These are phyloP conservation scores for Eupithecia subfuscata DNA, from an alignment of 2,888 invertebrate genomes.

Conservation along the genomic window DNA sequence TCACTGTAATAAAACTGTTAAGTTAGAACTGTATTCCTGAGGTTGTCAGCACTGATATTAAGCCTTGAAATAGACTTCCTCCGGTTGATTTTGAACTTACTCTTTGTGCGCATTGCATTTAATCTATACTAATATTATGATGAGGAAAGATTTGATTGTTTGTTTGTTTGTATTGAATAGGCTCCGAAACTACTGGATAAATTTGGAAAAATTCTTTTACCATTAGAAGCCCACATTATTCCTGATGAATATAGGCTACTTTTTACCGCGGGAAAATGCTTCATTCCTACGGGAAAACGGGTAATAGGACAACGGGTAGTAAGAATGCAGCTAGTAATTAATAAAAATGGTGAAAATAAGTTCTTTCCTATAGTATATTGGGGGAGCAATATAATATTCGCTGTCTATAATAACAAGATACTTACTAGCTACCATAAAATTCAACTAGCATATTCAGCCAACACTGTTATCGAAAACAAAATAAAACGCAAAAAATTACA, in stretches of 20 bases:
- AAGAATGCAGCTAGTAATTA: too few species aligned
- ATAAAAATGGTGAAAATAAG: background rate
- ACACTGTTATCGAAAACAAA: background rate
- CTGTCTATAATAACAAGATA: background rate
- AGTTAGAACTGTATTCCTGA: background rate
- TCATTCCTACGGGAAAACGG: too few species aligned
- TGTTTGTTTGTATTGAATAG: too few species aligned
- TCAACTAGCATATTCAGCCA: background rate
- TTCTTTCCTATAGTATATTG: background rate
- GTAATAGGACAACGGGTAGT: too few species aligned
- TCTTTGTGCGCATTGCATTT: background rate
- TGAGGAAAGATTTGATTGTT: too few species aligned
- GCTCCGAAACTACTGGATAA: too few species aligned
- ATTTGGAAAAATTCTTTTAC: too few species aligned
- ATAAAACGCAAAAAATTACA: background rate
- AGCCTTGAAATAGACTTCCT: background rate
- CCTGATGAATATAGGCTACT: too few species aligned
- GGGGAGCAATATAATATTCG: background rate
- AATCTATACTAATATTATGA: too few species aligned
- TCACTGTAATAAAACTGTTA: constrained; percentile 19
- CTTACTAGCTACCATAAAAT: background rate
- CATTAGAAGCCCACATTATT: too few species aligned
- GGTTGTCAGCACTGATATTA: background rate
- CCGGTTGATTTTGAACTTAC: background rate
- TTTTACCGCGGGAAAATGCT: too few species aligned